Conservation (phyloP, 2,888 invertebrate genomes). For the Hecatera dysodea region DNA sequence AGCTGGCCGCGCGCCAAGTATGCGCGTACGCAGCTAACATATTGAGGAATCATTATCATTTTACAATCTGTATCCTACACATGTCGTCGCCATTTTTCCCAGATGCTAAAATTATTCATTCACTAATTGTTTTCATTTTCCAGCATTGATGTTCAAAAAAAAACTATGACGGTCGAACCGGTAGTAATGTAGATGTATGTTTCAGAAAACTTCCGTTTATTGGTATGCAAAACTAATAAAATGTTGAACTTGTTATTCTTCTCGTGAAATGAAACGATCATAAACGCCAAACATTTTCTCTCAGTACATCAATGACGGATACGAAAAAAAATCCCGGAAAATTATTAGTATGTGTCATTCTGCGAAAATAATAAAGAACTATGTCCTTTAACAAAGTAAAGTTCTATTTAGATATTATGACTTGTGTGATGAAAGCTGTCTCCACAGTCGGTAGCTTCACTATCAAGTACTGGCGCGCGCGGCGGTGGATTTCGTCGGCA, state of each 20-base stretch:
- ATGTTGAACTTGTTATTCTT: constrained; percentile 44
- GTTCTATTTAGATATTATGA: background rate
- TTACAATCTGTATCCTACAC: constrained; percentile 72
- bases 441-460: constrained; percentile 60
- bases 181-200: constrained; percentile 47
- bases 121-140: constrained; percentile 65
- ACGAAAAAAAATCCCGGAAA: constrained; percentile 1
- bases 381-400: background rate
- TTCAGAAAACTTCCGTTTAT: constrained; percentile 50
- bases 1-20: constrained; percentile 81
- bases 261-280: constrained; percentile 37
- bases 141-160: constrained; percentile 67
- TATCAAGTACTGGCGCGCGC: constrained; percentile 51
- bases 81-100: constrained; percentile 70
- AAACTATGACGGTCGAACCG: constrained; percentile 57
- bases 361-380: background rate
- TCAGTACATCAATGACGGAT: constrained; percentile 3
- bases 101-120: constrained; percentile 67
- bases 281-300: constrained; percentile 25
- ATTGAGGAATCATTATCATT: constrained; percentile 78
- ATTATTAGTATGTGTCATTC: background rate
- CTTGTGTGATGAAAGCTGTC: constrained; percentile 51
- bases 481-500: constrained; percentile 38
- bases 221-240: constrained; percentile 47
- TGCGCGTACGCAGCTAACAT: constrained; percentile 79